Evolutionary conservation across 2,888 invertebrate species (phyloP), one percentile per base, ranked within the genome.

Genomic region (Andrena minutula): DNA sequence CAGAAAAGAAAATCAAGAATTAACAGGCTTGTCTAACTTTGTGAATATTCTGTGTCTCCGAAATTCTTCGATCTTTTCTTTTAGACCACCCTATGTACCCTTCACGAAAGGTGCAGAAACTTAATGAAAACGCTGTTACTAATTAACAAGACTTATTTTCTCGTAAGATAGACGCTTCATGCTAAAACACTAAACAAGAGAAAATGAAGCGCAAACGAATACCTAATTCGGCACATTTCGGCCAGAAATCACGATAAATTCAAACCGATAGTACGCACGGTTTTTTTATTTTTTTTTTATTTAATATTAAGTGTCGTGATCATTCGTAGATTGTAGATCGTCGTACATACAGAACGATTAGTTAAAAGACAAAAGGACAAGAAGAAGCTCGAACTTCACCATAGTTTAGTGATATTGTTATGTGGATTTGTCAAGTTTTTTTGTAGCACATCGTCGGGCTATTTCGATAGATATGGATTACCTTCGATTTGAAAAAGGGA

Each of bases 171-270:
- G 53, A 35, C 6, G 84, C 87, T 71, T 77, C 3, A 51, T 49
- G 73, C 81, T 85, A 68, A 83, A 64, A 74, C 53, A 79, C 75
- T 87, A 79, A 69, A 77, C 7, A 78, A 78, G 83, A 87, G 85
- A 87, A 83, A 83, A 87, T 81, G 79, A n/a, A 87, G 53, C 64
- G 61, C 68, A 75, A 78, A 75, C 12, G 41, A 86, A 65, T 66
- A 65, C 30, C 71, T 70, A 66, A 79, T 86, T 75, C 64, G 79
- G 75, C 84, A 83, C 51, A 78, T 56, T 64, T 49, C 41, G 81
- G 85, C 86, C 82, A 81, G 53, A 75, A 35, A 56, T 58, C 70
- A 56, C 72, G 69, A 10, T 10, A 58, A 69, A 69, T 51, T 28
- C 26, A 69, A 82, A 76, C 72, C 82, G 69, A 75, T 65, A 47